Evolutionary conservation across 2,113 vertebrate genomes (phyloP).

Genomic region (Neogale vison): DNA sequence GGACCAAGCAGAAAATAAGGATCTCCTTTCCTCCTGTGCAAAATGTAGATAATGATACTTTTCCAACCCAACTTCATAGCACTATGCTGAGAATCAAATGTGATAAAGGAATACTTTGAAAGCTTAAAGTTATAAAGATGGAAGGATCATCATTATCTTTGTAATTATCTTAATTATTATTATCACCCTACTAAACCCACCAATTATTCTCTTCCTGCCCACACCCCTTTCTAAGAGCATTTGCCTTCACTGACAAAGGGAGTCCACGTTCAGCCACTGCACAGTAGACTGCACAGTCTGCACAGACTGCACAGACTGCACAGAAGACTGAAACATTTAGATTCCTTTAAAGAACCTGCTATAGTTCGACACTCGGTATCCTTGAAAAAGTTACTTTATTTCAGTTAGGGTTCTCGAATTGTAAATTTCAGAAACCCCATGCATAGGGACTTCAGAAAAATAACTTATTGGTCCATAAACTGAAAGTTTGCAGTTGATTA

Average conservation of each 20-base stretch:
- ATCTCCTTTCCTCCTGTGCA: neutral
- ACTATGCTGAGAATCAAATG: neutral
- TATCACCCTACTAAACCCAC: neutral
- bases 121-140: neutral
- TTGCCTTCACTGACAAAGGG: conserved; percentile 14
- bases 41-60: neutral
- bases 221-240: neutral
- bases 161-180: conserved; percentile 36
- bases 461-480: neutral
- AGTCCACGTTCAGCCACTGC: neutral
- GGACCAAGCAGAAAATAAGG: neutral
- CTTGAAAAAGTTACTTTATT: neutral
- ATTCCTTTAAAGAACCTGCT: neutral
- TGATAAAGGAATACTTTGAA: neutral
- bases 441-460: neutral
- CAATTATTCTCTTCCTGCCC: conserved; percentile 28
- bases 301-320: no score
- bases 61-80: neutral
- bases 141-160: neutral
- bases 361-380: neutral
- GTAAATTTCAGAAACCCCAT: neutral
- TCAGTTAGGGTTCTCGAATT: neutral
- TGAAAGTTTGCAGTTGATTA: neutral
- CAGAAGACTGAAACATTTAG: neutral
- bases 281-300: neutral